Evolutionary conservation across 2,888 invertebrate species (phyloP).

Genomic region (Elmis aenea): DNA sequence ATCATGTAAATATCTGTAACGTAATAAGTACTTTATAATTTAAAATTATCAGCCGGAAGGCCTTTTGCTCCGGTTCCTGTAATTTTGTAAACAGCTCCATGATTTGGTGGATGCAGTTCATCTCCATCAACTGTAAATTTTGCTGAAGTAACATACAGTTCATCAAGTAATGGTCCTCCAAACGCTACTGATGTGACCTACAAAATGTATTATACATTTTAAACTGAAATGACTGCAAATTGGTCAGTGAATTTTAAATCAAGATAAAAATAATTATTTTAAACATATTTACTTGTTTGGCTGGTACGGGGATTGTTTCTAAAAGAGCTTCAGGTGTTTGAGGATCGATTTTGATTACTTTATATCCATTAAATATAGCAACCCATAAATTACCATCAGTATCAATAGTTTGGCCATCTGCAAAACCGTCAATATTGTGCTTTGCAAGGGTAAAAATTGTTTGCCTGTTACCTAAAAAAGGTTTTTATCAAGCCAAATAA

Average conservation of each 20-base stretch:
- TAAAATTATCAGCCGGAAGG: constrained; percentile 41
- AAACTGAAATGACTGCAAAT: not conserved
- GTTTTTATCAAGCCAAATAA: constrained; percentile 2
- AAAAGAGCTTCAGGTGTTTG: constrained; percentile 48
- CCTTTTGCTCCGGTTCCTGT: constrained; percentile 57
- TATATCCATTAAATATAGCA: constrained; percentile 64
- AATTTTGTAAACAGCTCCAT: constrained; percentile 48
- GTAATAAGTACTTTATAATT: constrained; percentile 16
- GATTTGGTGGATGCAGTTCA: constrained; percentile 48
- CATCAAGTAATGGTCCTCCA: constrained; percentile 63
- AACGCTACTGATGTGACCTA: constrained; percentile 63
- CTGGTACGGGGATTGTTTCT: constrained; percentile 57
- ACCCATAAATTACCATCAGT: constrained; percentile 73
- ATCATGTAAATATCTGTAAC: not conserved
- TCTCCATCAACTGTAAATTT: constrained; percentile 47
- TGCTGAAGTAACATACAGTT: constrained; percentile 66
- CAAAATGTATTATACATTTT: constrained; percentile 7
- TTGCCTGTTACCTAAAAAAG: constrained; percentile 56
- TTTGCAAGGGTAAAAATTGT: constrained; percentile 53
- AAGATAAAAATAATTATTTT: not conserved
- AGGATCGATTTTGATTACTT: constrained; percentile 54
- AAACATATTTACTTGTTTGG: constrained; percentile 52
- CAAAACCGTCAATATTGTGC: constrained; percentile 48
- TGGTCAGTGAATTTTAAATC: not conserved
- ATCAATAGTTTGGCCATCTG: constrained; percentile 80